Conservation (phyloP, 2,888 invertebrate species). For the Sphinx pinastri region DNA sequence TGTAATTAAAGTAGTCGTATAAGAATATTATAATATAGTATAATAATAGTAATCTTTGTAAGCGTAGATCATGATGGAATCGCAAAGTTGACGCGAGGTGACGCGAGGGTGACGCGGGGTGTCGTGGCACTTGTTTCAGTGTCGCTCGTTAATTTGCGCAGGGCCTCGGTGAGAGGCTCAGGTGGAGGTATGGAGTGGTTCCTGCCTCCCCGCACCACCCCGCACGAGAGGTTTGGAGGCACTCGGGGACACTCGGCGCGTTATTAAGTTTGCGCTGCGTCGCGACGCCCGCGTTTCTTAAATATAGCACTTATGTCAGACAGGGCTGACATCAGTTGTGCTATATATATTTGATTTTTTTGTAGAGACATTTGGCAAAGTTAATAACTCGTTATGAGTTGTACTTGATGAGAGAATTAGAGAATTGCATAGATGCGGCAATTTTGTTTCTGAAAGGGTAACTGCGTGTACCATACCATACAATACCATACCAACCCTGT, state of each 20-base stretch:
- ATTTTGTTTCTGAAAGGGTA: no score
- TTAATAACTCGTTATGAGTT: no score
- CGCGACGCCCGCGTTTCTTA: neutral
- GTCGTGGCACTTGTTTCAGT: neutral
- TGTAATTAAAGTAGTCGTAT: no score
- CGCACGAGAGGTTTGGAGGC: neutral
- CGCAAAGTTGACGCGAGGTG: no score
- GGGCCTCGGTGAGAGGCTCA: slow-evolving; percentile 11
- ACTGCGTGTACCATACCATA: no score
- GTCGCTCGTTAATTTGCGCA: slow-evolving; percentile 23
- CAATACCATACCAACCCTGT: no score
- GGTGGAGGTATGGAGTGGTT: neutral
- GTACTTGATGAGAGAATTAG: no score
- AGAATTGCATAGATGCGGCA: no score
- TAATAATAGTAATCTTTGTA: no score
- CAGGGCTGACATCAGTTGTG: neutral
- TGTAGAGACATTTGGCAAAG: neutral
- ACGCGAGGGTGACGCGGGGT: neutral
- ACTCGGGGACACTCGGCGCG: neutral
- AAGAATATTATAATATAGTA: no score
- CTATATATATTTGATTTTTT: neutral
- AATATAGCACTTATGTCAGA: neutral
- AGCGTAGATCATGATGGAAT: no score
- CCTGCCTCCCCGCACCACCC: neutral
- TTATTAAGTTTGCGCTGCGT: neutral